phyloP scores from a whole-genome alignment of 2,888 invertebrate species.

The Clusia tigrina region DNA sequence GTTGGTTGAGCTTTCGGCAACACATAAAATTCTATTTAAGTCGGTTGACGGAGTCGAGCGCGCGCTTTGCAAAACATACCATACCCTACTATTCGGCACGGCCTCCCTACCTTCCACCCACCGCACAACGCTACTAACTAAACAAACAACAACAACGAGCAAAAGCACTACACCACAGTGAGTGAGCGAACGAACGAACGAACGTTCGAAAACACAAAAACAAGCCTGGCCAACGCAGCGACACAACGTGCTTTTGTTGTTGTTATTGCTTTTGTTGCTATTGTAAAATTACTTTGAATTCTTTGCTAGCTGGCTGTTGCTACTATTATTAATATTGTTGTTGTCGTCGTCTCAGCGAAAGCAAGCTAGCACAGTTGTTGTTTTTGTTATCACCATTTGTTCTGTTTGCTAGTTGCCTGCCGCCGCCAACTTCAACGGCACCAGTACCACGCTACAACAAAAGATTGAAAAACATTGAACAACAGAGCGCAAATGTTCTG shows the following conservation, averaged over 20 bases:
- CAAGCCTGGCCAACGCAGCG: conserved; percentile 2
- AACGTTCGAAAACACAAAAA: conserved; percentile 4
- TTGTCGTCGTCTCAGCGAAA: conserved; percentile 28
- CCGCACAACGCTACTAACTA: neutral
- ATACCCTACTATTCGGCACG: no score
- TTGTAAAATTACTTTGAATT: conserved; percentile 23
- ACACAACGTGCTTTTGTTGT: conserved; percentile 17
- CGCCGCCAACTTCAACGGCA: conserved; percentile 7
- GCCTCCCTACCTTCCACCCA: no score
- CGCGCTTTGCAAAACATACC: no score
- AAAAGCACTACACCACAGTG: neutral
- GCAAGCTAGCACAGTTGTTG: conserved; percentile 16
- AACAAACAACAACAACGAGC: neutral
- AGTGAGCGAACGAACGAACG: conserved; percentile 1
- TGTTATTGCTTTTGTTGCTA: conserved; percentile 30
- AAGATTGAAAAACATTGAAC: conserved; percentile 5
- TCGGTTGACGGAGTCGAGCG: no score
- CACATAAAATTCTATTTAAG: conserved; percentile 26
- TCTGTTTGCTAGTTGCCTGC: neutral
- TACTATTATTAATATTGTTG: conserved; percentile 21
- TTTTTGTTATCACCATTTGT: conserved; percentile 19
- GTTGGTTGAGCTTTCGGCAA: conserved; percentile 44
- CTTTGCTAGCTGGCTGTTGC: conserved; percentile 6
- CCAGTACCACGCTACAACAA: neutral
- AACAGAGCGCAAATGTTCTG: conserved; percentile 10